Evolutionary conservation across 2,113 vertebrate species (phyloP).

Genomic region (Hippocampus mohnikei): DNA sequence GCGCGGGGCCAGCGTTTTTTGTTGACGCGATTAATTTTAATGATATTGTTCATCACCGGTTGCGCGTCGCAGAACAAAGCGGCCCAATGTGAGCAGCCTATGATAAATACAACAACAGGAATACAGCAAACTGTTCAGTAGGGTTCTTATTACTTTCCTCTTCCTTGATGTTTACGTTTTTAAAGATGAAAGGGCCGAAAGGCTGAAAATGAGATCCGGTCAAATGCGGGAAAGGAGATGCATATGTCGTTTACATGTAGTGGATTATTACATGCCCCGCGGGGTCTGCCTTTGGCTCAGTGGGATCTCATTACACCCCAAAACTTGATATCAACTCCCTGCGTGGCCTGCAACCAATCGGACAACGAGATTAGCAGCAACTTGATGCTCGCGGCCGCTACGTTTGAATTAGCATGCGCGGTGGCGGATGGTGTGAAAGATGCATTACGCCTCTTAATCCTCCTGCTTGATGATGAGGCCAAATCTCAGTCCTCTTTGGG

Average conservation of each 20-base stretch:
- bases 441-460: background rate
- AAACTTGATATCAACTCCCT: background rate
- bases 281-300: slow-evolving; percentile 9
- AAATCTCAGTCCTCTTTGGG: background rate
- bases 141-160: background rate
- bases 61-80: background rate
- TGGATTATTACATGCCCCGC: slow-evolving; percentile 3
- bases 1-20: background rate
- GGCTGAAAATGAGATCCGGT: background rate
- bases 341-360: slow-evolving; percentile 3
- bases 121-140: background rate
- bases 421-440: background rate
- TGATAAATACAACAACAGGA: background rate
- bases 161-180: background rate
- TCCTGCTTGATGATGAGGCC: background rate
- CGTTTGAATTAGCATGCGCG: background rate
- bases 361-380: slow-evolving; percentile 6
- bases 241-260: slow-evolving; percentile 13
- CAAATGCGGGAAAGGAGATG: no score
- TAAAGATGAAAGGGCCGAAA: background rate
- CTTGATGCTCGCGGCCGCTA: background rate
- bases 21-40: background rate
- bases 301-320: slow-evolving; percentile 15
- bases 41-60: background rate
- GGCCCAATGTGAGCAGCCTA: background rate